These are phyloP conservation scores for Alentia gelatinosa DNA, from an alignment of 2,888 invertebrate species.

Conservation along the genomic window DNA sequence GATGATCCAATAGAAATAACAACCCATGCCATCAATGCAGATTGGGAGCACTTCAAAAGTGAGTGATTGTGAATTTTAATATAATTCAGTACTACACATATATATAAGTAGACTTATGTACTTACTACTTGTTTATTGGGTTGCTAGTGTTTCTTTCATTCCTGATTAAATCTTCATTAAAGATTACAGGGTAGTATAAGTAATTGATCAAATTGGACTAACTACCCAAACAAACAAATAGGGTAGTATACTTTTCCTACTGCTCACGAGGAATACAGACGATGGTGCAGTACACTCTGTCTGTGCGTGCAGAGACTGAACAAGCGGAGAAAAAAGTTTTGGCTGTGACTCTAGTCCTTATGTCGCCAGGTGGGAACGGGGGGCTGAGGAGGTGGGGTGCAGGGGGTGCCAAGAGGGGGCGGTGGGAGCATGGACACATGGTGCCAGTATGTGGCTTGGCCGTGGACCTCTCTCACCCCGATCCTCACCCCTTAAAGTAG, in stretches of 20 bases:
- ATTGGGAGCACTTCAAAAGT: background rate
- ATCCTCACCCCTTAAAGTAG: background rate
- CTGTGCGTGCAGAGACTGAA: too few species aligned
- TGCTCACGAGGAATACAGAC: too few species aligned
- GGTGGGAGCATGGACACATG: background rate
- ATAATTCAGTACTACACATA: too few species aligned
- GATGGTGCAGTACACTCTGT: too few species aligned
- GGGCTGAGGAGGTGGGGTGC: background rate
- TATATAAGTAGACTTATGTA: too few species aligned
- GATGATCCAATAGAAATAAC: background rate
- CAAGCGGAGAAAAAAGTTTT: background rate
- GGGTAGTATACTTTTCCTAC: too few species aligned
- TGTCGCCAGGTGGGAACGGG: background rate
- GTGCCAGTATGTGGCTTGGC: background rate
- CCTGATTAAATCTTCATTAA: too few species aligned
- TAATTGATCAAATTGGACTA: background rate
- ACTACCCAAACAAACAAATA: background rate
- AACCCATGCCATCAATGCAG: background rate
- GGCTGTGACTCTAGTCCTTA: background rate
- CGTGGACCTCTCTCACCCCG: background rate
- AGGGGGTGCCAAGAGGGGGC: background rate
- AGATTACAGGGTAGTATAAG: too few species aligned
- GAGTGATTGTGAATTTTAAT: background rate
- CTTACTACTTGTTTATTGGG: too few species aligned
- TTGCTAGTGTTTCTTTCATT: too few species aligned